phyloP scores from a whole-genome alignment of 1,140 invertebrate species.

The Drosophila orena region DNA sequence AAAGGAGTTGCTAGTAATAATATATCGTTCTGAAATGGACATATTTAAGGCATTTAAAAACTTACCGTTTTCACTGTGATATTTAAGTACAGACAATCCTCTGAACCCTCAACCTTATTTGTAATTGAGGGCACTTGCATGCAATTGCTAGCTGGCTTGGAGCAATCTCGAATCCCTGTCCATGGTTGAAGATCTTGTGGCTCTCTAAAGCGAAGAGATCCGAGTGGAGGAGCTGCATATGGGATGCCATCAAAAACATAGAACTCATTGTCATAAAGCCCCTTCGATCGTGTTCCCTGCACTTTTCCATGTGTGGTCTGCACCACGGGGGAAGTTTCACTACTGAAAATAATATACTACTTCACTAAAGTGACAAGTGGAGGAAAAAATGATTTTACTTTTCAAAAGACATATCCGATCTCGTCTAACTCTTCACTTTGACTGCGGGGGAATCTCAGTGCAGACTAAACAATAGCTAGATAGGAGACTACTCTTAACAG shows the following conservation, averaged over 20 bases:
- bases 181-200: slow-evolving; percentile 53
- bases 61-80: slow-evolving; percentile 82
- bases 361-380: too few relatives aligned
- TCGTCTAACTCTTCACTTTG: neutral
- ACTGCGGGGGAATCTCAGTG: neutral
- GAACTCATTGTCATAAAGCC: slow-evolving; percentile 58
- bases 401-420: slow-evolving; percentile 31
- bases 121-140: slow-evolving; percentile 45
- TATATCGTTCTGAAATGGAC: too few relatives aligned
- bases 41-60: too few relatives aligned
- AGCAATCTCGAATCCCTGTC: slow-evolving; percentile 59
- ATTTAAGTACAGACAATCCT: slow-evolving; percentile 85
- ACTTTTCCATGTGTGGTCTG: slow-evolving; percentile 62
- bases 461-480: slow-evolving; percentile 1
- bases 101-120: slow-evolving; percentile 72
- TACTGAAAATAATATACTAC: neutral
- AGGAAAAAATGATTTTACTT: slow-evolving; percentile 22
- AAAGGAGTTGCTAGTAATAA: neutral
- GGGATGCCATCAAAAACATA: slow-evolving; percentile 78
- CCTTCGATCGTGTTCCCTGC: slow-evolving; percentile 42
- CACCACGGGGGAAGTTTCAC: slow-evolving; percentile 46
- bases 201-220: slow-evolving; percentile 87
- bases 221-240: slow-evolving; percentile 87
- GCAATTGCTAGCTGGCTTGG: slow-evolving; percentile 47
- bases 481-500: slow-evolving; percentile 18